Evolutionary conservation across 2,888 invertebrate genomes (phyloP), one percentile per base, ranked within the genome.

Genomic region (Rhagophthalmus giganteus): DNA sequence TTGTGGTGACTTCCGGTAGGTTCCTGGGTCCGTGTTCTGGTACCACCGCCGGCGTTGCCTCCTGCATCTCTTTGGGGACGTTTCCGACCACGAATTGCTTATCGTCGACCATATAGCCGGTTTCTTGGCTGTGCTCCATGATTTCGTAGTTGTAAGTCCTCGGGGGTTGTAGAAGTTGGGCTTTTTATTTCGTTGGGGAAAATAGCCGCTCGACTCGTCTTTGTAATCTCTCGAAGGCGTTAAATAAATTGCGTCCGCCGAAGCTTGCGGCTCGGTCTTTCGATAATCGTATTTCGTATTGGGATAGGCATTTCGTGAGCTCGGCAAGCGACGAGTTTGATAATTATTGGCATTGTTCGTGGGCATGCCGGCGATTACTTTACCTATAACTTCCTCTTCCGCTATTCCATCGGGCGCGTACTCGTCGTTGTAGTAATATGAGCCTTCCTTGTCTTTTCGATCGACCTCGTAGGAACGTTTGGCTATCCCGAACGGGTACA

Each of bases 301-400:
- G 16, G 60, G 51, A 41, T 61, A 64, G 4, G 61, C 49, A 39
- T 65, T 64, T 54, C 65, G 60, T 1, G 65, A 63, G 3, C 61
- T 61, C 20, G 67, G 63, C 5, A 61, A 47, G 40, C 55, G 59
- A 16, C 58, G 46, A 33, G 57, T 62, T n/a, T 61, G 63, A 20
- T 59, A 62, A 9, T 39, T 55, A 41, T 60, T 63, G 27, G 50
- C 53, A n/a, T n/a, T n/a, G 35, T 48, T 58, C 13, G 55, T 41
- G 1, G 69, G 70, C 72, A 72, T 71, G 13, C 87, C 87, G 39
- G 87, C 85, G 40, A 87, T 77, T 0, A 88, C 86, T 64, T 87
- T 86, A 8, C 86, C 86, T 16, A 88, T 79, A 65, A 87, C 85
- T 68, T 87, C 88, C 72, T 88, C 88, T 71, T 89, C 89, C 6